These are phyloP conservation scores for Neria commutata DNA, from an alignment of 2,888 invertebrate species.

Conservation along the genomic window DNA sequence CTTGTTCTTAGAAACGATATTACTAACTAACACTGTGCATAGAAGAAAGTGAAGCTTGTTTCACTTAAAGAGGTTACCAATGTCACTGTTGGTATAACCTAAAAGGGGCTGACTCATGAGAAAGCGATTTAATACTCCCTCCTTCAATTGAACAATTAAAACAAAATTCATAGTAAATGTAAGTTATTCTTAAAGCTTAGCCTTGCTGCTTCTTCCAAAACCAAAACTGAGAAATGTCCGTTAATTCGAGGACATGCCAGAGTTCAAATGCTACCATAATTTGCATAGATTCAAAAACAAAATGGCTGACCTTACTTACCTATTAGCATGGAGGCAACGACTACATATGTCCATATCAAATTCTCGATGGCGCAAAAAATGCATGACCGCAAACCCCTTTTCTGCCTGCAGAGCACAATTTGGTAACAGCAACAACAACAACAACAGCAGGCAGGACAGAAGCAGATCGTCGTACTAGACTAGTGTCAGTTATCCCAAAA, in stretches of 20 bases:
- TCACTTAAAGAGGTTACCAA: too few relatives aligned
- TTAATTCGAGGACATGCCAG: conserved; percentile 44
- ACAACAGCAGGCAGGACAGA: background rate
- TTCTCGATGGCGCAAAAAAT: background rate
- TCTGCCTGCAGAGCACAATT: background rate
- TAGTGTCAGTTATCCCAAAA: background rate
- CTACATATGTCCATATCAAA: conserved; percentile 9
- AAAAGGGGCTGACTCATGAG: too few relatives aligned
- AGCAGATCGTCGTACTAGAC: background rate
- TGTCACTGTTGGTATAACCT: too few relatives aligned
- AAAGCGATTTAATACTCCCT: too few relatives aligned
- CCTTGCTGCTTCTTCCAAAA: too few relatives aligned
- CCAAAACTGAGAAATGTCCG: conserved; percentile 51
- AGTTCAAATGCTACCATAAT: conserved; percentile 25
- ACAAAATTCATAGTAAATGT: too few relatives aligned
- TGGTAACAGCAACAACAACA: background rate
- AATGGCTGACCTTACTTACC: conserved; percentile 44
- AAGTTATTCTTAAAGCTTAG: too few relatives aligned
- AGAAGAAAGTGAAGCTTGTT: too few relatives aligned
- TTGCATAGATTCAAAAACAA: conserved; percentile 17
- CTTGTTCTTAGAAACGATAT: too few relatives aligned
- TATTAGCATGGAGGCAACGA: conserved; percentile 4
- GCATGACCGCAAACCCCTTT: conserved; percentile 6
- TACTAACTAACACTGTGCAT: too few relatives aligned
- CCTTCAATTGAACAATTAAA: too few relatives aligned